These are phyloP conservation scores for Agrochola lychnidis DNA, from an alignment of 2,888 invertebrate genomes.

Conservation along the genomic window DNA sequence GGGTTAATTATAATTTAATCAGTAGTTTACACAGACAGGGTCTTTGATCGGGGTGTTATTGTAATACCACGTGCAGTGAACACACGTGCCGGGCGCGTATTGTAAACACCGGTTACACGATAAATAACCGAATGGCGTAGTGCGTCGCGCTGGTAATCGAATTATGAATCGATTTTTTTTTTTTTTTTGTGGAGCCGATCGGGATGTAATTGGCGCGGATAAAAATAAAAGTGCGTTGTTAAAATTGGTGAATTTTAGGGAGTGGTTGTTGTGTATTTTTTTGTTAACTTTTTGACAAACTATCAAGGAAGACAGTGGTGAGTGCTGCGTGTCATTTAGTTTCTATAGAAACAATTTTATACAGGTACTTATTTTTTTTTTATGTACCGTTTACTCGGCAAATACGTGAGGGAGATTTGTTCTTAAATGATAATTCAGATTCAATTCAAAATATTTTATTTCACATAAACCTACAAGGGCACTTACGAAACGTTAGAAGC, in stretches of 20 bases:
- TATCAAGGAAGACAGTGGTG: not conserved
- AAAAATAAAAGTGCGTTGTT: constrained; percentile 27
- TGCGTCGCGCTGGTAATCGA: constrained; percentile 60
- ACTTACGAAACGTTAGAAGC: too few species aligned
- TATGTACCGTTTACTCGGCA: not conserved
- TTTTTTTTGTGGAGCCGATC: constrained; percentile 30
- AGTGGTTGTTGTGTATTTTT: not conserved
- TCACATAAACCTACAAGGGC: too few species aligned
- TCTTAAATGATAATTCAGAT: too few species aligned
- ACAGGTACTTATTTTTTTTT: not conserved
- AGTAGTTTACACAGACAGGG: constrained; percentile 74
- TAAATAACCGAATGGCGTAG: constrained; percentile 69
- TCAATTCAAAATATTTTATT: too few species aligned
- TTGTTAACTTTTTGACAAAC: not conserved
- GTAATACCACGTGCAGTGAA: constrained; percentile 79
- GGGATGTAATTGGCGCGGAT: constrained; percentile 17
- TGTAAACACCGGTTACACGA: constrained; percentile 77
- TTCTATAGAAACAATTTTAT: not conserved
- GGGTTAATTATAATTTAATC: constrained; percentile 74
- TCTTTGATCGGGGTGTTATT: constrained; percentile 86
- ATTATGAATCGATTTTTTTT: constrained; percentile 56
- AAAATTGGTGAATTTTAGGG: not conserved
- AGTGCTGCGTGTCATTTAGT: not conserved
- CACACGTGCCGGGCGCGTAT: constrained; percentile 74
- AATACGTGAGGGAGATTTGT: not conserved